Evolutionary conservation across 1,140 invertebrate genomes (phyloP).

Genomic region (Pogonomyrmex barbatus): DNA sequence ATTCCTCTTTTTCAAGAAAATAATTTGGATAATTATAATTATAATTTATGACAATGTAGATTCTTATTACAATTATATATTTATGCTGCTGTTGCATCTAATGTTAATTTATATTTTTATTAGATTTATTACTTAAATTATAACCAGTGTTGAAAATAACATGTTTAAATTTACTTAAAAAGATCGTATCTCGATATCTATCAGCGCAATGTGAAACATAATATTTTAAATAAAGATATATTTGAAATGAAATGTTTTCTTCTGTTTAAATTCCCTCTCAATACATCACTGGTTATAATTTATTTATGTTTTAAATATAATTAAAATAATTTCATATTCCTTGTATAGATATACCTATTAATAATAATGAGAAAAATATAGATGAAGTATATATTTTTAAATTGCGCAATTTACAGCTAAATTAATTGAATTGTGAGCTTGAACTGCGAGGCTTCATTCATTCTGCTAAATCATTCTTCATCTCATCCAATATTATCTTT

Average conservation of each 20-base stretch:
- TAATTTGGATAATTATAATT: not conserved
- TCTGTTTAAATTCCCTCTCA: slow-evolving; percentile 9
- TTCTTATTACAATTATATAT: not conserved
- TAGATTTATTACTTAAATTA: slow-evolving; percentile 27
- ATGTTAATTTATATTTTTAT: slow-evolving; percentile 14
- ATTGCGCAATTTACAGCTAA: not conserved
- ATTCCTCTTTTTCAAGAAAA: not conserved
- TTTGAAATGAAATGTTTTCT: slow-evolving; percentile 18
- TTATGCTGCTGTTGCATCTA: slow-evolving; percentile 1
- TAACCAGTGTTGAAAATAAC: slow-evolving; percentile 42
- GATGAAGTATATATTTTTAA: not conserved
- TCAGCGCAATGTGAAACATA: slow-evolving; percentile 26
- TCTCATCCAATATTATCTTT: slow-evolving; percentile 20
- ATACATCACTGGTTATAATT: slow-evolving; percentile 52
- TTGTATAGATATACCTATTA: not conserved
- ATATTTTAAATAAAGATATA: slow-evolving; percentile 44
- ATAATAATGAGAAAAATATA: not conserved
- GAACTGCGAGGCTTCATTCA: not conserved
- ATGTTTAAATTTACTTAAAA: slow-evolving; percentile 11
- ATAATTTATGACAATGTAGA: not conserved
- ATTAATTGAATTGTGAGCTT: not conserved
- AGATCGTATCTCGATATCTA: slow-evolving; percentile 7
- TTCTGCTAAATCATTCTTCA: not conserved
- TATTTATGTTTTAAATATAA: not conserved
- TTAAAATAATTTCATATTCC: not conserved